phyloP scores from a whole-genome alignment of 2,797 vertebrate genomes.

The Pangasius sanitwongsei region DNA sequence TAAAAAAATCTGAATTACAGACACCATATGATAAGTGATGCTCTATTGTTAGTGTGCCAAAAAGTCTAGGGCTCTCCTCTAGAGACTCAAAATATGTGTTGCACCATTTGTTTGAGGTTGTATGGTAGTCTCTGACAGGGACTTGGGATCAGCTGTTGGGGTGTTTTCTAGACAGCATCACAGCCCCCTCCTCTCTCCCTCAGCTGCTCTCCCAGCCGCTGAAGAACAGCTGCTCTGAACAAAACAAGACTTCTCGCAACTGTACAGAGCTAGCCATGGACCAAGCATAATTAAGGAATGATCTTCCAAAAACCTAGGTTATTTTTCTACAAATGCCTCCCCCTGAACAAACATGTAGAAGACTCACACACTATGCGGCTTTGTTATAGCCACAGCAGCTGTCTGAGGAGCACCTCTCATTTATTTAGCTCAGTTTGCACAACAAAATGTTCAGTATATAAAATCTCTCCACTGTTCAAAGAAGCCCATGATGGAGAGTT shows the following conservation, averaged over 20 bases:
- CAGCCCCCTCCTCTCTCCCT: slow-evolving; percentile 45
- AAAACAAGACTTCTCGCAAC: slow-evolving; percentile 48
- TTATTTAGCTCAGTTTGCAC: not conserved
- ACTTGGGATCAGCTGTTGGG: slow-evolving; percentile 57
- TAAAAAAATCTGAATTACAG: slow-evolving; percentile 54
- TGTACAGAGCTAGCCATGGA: slow-evolving; percentile 45
- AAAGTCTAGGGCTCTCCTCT: slow-evolving; percentile 43
- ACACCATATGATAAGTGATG: slow-evolving; percentile 49
- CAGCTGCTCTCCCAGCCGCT: slow-evolving; percentile 69
- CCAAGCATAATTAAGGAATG: slow-evolving; percentile 29
- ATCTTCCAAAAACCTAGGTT: not conserved
- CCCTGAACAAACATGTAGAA: not conserved
- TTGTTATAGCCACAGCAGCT: slow-evolving; percentile 7
- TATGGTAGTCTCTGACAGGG: slow-evolving; percentile 56
- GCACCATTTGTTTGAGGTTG: slow-evolving; percentile 52
- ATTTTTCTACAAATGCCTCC: slow-evolving; percentile 12
- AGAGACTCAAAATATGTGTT: slow-evolving; percentile 47
- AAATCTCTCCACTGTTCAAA: not conserved
- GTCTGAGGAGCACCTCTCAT: not conserved
- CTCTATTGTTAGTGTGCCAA: slow-evolving; percentile 43
- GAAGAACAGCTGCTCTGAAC: slow-evolving; percentile 62
- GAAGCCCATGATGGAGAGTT: not conserved
- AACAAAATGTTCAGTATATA: not conserved
- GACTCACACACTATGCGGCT: not conserved
- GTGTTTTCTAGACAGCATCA: slow-evolving; percentile 56